Percentiles rank a stretch among this genome's conserved stretches.
phyloP scores from a whole-genome alignment of 1,140 invertebrate genomes.

The Orchestia grillus region DNA sequence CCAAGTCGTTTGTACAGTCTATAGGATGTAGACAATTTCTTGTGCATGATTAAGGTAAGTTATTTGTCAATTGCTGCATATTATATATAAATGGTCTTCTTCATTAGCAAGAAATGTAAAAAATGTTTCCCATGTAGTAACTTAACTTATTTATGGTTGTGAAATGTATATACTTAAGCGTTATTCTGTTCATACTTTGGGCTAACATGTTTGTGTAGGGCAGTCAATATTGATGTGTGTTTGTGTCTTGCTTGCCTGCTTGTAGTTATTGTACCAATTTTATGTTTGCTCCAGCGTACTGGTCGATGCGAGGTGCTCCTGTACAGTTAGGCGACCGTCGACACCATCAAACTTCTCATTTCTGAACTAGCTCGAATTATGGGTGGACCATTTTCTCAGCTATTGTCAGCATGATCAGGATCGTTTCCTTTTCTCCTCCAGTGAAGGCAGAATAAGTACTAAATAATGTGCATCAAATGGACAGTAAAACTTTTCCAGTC shows the following conservation, averaged over 20 bases:
- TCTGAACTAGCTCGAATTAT: background rate
- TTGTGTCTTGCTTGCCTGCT: constrained; percentile 48
- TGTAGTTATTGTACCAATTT: background rate
- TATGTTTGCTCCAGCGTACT: background rate
- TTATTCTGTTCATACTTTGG: constrained; percentile 42
- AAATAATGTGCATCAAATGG: background rate
- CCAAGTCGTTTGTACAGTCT: constrained; percentile 48
- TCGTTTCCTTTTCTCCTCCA: background rate
- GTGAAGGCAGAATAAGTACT: background rate
- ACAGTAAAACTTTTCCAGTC: background rate
- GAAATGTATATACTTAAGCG: constrained; percentile 46
- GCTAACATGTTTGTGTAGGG: constrained; percentile 28
- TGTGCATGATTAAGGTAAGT: constrained; percentile 37
- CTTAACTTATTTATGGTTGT: constrained; percentile 56
- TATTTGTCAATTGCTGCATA: constrained; percentile 28
- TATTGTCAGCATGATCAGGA: background rate
- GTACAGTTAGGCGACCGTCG: background rate
- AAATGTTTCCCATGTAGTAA: constrained; percentile 48
- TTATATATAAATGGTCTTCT: constrained; percentile 43
- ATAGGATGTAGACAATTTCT: constrained; percentile 28
- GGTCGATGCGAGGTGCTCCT: background rate
- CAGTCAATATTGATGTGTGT: constrained; percentile 41
- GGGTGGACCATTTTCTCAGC: background rate
- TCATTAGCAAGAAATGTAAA: constrained; percentile 48
- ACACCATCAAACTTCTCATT: background rate